Base-by-base conservation (phyloP, 2,888 invertebrate genomes). In the Andrena bicolor region DNA sequence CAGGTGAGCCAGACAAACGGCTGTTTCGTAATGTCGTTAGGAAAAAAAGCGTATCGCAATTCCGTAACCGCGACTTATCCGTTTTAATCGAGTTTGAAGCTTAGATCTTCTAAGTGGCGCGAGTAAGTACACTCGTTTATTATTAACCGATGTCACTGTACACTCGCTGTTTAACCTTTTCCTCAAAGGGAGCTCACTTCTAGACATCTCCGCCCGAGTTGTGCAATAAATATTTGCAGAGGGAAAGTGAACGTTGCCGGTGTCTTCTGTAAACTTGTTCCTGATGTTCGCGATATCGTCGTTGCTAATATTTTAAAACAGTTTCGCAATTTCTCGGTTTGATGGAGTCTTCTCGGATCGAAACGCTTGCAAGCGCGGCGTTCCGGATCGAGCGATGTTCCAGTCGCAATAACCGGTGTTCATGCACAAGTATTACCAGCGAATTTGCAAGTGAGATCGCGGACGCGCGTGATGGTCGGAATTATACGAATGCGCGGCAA, bases 1-100 rank as follows among this genome's bases (percentile, higher is more conserved):
- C 53, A 76, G 79, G 81, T 74, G 82, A 84, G 79, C 76, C 66
- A 76, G 80, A 88, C 76, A 81, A 84, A 78, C 82, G 80, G 78
- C 61, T 74, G 76, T 71, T 83, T 74, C 76, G 76, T 76, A 84
- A 75, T 83, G 65, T 83, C 58, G 60, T 77, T 72, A 60, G 64
- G 66, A 51, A 68, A 49, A 49, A 68, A 76, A 61, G 61, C 26
- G 51, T 23, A 10, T 56, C 20, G 41, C 28, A 10, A 56, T 73
- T 32, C n/a, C 20, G 32, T 53, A 30, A 28, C 61, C 41, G n/a
- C 26, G 71, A 63, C 64, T 71, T 56, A 74, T 49, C 26, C 6
- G 26, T 26, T 74, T 23, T 61, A 20, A 80, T 69, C 69, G 32
- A 48, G 49, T 51, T 23, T 13, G 23, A 20, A n/a, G 6, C 1